phyloP scores from a whole-genome alignment of 2,888 invertebrate genomes.

The Tenthredo amoena region DNA sequence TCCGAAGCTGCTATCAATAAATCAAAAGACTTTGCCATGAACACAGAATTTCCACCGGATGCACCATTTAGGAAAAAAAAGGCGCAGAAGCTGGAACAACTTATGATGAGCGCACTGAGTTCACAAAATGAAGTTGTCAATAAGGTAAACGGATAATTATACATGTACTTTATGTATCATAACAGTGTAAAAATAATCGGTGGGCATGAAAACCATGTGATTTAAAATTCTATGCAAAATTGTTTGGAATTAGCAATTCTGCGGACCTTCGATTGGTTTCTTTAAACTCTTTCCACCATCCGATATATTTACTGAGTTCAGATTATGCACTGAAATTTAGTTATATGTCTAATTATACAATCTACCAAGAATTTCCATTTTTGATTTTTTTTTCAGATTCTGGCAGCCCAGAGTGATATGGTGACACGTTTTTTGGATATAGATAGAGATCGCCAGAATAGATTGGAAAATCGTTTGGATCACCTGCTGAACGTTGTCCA shows the following conservation, averaged over 20 bases:
- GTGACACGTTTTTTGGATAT: conserved; percentile 73
- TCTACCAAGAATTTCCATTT: conserved; percentile 6
- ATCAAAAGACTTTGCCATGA: conserved; percentile 68
- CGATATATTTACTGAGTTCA: background rate
- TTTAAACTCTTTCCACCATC: background rate
- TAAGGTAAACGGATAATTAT: conserved; percentile 65
- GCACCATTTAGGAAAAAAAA: conserved; percentile 74
- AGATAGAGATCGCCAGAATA: conserved; percentile 74
- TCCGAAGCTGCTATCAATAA: conserved; percentile 68
- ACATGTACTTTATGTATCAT: background rate
- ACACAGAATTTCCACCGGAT: conserved; percentile 69
- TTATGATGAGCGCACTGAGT: conserved; percentile 74
- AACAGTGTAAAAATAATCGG: background rate
- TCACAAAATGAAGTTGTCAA: conserved; percentile 76
- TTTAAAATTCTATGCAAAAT: background rate
- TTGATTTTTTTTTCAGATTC: conserved; percentile 65
- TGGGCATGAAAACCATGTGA: background rate
- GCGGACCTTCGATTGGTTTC: background rate
- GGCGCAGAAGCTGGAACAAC: conserved; percentile 73
- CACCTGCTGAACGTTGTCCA: conserved; percentile 74
- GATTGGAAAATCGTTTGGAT: conserved; percentile 74
- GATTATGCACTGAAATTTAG: background rate
- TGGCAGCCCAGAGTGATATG: conserved; percentile 75
- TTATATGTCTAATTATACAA: background rate
- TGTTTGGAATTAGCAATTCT: background rate